A percentile compares a stretch with the other conserved stretches of the same genome.
These are phyloP conservation scores for Artemisiospiza belli DNA, from an alignment of 2,113 vertebrate species.

Conservation along the genomic window DNA sequence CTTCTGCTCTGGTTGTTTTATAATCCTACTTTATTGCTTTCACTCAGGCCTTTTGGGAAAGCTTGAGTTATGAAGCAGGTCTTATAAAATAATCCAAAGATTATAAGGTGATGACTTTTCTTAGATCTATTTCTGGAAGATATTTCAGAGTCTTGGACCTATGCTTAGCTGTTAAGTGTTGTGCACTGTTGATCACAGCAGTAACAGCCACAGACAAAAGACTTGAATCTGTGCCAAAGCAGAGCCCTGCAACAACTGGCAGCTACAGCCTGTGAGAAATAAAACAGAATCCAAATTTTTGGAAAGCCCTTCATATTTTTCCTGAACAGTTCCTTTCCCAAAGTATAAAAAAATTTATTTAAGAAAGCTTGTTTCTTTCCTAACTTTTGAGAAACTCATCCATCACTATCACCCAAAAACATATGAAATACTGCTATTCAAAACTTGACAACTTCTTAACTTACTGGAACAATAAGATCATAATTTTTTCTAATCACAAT, in stretches of 20 bases:
- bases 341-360: not conserved
- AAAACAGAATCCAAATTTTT: not conserved
- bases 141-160: not conserved
- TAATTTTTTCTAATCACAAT: not conserved
- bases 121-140: not conserved
- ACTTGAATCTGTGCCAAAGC: not conserved
- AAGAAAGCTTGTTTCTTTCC: not conserved
- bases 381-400: not conserved
- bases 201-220: not conserved
- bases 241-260: not conserved
- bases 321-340: not conserved
- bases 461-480: not conserved
- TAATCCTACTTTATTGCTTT: not conserved
- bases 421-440: not conserved
- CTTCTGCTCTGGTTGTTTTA: not conserved
- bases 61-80: not conserved
- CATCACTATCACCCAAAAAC: not conserved
- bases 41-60: not conserved
- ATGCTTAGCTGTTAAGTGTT: not conserved
- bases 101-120: not conserved
- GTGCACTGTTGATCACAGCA: not conserved
- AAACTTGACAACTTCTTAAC: not conserved
- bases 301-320: not conserved
- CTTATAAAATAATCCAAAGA: not conserved
- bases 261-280: not conserved